Evolutionary conservation across 2,113 vertebrate genomes (phyloP), one percentile per base, ranked within the genome.

Genomic region (Tyto alba): DNA sequence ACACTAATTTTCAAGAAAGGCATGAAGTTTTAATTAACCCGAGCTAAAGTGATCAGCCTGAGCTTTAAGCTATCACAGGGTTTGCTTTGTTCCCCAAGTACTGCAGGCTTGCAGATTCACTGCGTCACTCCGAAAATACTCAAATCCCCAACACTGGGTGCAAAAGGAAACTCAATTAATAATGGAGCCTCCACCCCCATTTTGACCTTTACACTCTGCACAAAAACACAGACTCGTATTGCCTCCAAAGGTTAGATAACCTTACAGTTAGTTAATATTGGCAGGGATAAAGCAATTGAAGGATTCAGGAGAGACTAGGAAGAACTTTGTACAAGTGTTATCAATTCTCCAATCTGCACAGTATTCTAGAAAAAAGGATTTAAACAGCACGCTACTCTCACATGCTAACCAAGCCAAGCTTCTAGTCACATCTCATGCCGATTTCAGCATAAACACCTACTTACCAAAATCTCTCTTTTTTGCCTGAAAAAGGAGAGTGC

Each of bases 21-120:
- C 10, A 8, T 11, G 7, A 89, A 62, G 69, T 64, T 93, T 87
- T 93, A 92, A 89, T 94, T 81, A 91, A 90, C 34, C n/a, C 79
- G 41, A 82, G 55, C 71, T 82, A 7, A 68, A 89, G 23, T 16
- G 17, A 84, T 59, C 74, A 59, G 59, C 40, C 74, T 30, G 26
- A 88, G 75, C 76, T 95, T 56, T n/a, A 57, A 85, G 73, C 40
- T 67, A 32, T 40, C 17, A 9, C 38, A 60, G 40, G 13, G 34
- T 41, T 93, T 75, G 22, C 69, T 64, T 41, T 1, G 5, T 10
- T 78, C 53, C 72, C 45, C 0, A 0, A 57, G 27, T 32, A 38
- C 48, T 30, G 25, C 59, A 79, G 41, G 30, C 38, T 84, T 47
- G 6, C 38, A 8, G 11, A 48, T 30, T 59, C 17, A 14, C 36